phyloP scores from a whole-genome alignment of 2,888 invertebrate genomes.

The Rhabditoides inermis region DNA sequence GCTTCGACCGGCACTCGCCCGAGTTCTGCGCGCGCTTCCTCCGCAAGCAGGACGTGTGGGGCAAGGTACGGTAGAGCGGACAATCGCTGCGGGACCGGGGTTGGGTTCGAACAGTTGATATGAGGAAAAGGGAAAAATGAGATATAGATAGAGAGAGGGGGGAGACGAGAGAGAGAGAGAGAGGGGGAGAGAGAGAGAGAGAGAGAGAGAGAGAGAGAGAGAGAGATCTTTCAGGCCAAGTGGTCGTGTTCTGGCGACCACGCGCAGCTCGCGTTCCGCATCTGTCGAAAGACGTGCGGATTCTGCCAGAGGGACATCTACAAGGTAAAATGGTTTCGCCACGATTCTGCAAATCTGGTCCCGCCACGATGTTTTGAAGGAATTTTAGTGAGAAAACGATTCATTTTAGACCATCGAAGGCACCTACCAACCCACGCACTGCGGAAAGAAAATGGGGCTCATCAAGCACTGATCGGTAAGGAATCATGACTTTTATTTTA shows the following conservation, averaged over 20 bases:
- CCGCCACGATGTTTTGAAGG: too few relatives aligned
- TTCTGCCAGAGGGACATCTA: conserved; percentile 41
- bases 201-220: background rate
- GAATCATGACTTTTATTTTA: too few relatives aligned
- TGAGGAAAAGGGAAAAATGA: background rate
- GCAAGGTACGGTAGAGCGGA: conserved; percentile 15
- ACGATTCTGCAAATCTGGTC: too few relatives aligned
- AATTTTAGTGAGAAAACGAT: too few relatives aligned
- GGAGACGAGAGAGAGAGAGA: background rate
- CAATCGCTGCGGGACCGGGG: background rate
- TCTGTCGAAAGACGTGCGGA: conserved; percentile 44
- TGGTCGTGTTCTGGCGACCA: conserved; percentile 42
- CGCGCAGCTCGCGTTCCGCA: conserved; percentile 41
- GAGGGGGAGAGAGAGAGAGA: background rate
- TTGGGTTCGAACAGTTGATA: too few relatives aligned
- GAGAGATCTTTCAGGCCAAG: conserved; percentile 10
- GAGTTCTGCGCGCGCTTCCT: conserved; percentile 39
- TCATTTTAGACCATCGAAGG: too few relatives aligned
- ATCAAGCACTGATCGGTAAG: too few relatives aligned
- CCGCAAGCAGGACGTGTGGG: conserved; percentile 33
- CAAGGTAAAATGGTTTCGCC: too few relatives aligned
- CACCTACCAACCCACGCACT: too few relatives aligned
- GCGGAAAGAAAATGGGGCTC: too few relatives aligned
- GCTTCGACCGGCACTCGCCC: conserved; percentile 39
- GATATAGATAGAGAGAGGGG: background rate